Conservation (phyloP, 35 echinoderm and acorn worm species). For the Holothuria glaberrima region DNA sequence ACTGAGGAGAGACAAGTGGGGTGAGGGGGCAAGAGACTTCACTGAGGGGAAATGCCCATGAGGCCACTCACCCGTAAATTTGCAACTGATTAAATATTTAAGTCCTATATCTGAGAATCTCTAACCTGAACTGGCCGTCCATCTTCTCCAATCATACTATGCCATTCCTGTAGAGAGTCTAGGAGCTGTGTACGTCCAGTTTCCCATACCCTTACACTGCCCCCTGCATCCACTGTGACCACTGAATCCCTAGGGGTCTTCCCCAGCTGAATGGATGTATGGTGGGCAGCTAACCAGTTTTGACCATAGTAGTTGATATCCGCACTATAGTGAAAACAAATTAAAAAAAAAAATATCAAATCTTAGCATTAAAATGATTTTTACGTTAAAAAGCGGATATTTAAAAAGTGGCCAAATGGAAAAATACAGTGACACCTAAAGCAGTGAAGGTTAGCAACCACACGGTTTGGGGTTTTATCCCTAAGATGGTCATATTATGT, state of each 20-base stretch:
- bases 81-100: no score
- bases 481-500: no score
- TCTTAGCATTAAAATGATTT: background rate
- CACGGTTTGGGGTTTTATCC: no score
- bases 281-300: constrained; percentile 50
- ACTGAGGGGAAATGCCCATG: no score
- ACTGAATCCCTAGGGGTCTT: constrained; percentile 73
- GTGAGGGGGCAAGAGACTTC: no score
- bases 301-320: constrained; percentile 29
- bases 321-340: background rate
- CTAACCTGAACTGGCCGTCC: constrained; percentile 76
- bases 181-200: constrained; percentile 73
- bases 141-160: constrained; percentile 84
- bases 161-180: constrained; percentile 83
- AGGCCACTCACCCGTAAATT: no score
- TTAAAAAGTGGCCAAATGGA: no score
- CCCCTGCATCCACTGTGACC: constrained; percentile 86
- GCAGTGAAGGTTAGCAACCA: no score
- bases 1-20: no score
- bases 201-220: constrained; percentile 86
- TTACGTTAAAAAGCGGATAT: no score
- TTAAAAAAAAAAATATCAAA: background rate
- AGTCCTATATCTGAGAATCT: background rate
- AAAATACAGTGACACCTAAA: no score
- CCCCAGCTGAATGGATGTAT: constrained; percentile 15